phyloP scores from a whole-genome alignment of 2,888 invertebrate species.

The Tridacna gigas region DNA sequence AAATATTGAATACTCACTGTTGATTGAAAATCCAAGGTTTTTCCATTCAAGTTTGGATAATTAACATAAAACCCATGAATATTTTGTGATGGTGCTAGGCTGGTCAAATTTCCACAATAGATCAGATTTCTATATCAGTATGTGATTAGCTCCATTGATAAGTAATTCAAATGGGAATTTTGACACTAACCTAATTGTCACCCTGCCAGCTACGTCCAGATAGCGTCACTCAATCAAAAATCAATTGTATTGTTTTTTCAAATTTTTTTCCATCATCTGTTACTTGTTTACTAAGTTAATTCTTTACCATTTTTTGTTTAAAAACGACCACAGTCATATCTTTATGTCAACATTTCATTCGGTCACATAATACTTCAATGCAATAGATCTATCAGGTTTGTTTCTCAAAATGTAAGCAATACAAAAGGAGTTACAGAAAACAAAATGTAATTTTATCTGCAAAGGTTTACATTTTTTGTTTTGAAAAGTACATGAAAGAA shows the following conservation, averaged over 20 bases:
- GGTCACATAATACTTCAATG: too few species aligned
- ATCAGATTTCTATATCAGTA: slow-evolving; percentile 18
- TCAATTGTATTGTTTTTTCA: neutral
- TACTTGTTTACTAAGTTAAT: too few species aligned
- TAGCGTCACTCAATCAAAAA: slow-evolving; percentile 13
- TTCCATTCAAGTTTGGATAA: neutral
- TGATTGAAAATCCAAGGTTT: neutral
- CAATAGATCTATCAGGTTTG: too few species aligned
- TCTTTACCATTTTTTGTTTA: too few species aligned
- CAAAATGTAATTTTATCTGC: too few species aligned
- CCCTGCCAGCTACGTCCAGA: neutral
- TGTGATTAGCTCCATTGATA: slow-evolving; percentile 14
- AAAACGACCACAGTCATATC: too few species aligned
- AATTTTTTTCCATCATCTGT: neutral
- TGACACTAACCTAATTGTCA: slow-evolving; percentile 14
- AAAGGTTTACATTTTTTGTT: too few species aligned
- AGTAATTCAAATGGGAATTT: slow-evolving; percentile 14
- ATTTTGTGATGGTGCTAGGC: neutral
- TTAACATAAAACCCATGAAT: slow-evolving; percentile 25
- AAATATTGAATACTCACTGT: neutral
- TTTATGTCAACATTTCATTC: too few species aligned
- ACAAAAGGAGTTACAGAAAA: too few species aligned
- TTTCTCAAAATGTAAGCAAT: too few species aligned
- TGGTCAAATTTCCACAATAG: slow-evolving; percentile 10
- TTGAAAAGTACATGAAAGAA: too few species aligned